A percentile compares a stretch with the other conserved stretches of the same genome.
Conservation (phyloP, 2,797 vertebrate genomes). For the Syncerus caffer region DNA sequence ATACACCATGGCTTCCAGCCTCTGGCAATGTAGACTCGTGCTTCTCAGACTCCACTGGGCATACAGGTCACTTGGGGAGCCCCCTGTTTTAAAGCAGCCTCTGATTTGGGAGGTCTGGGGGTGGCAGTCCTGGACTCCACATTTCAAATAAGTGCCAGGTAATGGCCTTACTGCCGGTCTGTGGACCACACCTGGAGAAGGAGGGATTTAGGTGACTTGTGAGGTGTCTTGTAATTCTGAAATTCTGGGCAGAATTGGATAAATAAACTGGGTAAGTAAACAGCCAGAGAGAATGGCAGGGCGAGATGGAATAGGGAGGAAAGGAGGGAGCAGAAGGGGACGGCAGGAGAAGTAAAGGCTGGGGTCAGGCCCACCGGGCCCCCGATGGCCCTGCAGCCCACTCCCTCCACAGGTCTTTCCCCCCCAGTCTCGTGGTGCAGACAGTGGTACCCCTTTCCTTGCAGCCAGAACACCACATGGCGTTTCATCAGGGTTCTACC, state of each 20-base stretch:
- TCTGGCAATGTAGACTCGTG: not conserved
- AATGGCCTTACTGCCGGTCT: not conserved
- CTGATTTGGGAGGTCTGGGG: not conserved
- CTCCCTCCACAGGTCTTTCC: not conserved
- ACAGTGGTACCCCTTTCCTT: not conserved
- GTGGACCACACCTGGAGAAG: not conserved
- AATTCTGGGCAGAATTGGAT: not conserved
- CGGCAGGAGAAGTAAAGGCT: not conserved
- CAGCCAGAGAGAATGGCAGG: not conserved
- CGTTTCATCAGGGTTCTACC: not conserved
- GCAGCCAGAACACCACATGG: not conserved
- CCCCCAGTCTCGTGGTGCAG: not conserved
- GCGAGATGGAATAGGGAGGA: accelerated
- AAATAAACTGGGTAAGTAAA: not conserved
- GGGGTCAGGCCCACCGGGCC: not conserved
- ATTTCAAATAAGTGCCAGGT: accelerated
- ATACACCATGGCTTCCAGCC: accelerated
- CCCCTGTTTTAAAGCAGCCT: not conserved
- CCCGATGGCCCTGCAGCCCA: not conserved
- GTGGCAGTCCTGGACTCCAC: not conserved
- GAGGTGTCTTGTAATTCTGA: not conserved
- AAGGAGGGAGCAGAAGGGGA: too few species aligned
- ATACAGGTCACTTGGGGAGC: accelerated
- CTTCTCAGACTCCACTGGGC: not conserved
- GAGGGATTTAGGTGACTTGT: not conserved